These are phyloP conservation scores for Maniola jurtina DNA, from an alignment of 1,140 invertebrate genomes.

Conservation along the genomic window DNA sequence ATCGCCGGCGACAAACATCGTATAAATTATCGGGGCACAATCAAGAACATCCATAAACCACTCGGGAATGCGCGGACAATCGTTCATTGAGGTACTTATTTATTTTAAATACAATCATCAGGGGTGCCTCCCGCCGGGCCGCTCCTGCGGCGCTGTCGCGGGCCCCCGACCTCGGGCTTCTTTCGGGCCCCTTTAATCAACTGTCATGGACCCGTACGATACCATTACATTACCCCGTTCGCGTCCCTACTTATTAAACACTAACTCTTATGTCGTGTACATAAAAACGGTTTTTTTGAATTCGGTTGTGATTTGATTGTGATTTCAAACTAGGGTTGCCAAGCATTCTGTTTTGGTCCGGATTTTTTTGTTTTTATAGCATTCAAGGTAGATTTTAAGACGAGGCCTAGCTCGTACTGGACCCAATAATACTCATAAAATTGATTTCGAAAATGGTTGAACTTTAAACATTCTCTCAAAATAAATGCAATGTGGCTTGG, in stretches of 20 bases:
- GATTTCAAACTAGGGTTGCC: slow-evolving; percentile 7
- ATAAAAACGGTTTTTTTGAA: slow-evolving; percentile 33
- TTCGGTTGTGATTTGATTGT: neutral
- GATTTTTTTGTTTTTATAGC: too few species aligned
- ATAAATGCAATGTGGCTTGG: too few species aligned
- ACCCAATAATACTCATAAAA: too few species aligned
- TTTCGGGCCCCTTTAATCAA: slow-evolving; percentile 77
- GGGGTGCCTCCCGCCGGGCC: slow-evolving; percentile 61
- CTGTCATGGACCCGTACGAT: slow-evolving; percentile 66
- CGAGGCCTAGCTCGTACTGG: too few species aligned
- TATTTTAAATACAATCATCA: slow-evolving; percentile 78
- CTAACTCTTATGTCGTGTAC: slow-evolving; percentile 26
- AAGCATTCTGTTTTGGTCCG: neutral
- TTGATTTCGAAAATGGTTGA: too few species aligned
- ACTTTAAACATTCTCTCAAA: too few species aligned
- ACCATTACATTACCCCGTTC: slow-evolving; percentile 59
- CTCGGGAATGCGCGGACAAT: slow-evolving; percentile 69
- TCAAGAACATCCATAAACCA: slow-evolving; percentile 59
- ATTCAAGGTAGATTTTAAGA: too few species aligned
- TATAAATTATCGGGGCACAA: slow-evolving; percentile 67
- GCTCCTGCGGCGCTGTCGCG: slow-evolving; percentile 67
- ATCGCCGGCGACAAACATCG: slow-evolving; percentile 39
- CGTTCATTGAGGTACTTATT: slow-evolving; percentile 77
- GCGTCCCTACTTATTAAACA: slow-evolving; percentile 29
- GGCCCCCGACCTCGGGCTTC: slow-evolving; percentile 66